Evolutionary conservation across 2,888 invertebrate genomes (phyloP), one percentile per base, ranked within the genome.

Genomic region (Rhagonycha lutea): DNA sequence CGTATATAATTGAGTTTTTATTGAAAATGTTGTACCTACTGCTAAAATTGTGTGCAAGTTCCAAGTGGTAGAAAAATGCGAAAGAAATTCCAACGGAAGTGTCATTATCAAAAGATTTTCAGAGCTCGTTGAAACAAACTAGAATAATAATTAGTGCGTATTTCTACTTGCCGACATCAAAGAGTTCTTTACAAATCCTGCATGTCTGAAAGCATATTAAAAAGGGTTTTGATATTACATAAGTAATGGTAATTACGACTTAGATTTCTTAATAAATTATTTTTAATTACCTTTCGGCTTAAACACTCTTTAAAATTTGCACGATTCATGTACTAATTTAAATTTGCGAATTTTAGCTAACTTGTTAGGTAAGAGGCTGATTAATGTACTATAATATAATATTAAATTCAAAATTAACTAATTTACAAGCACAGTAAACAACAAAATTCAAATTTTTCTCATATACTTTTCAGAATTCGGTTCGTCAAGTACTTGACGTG

Each of bases 111-210:
- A 47, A 47, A 47, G 47, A 47, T 12, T 47, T 47, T 47, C 47
- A 5, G 12, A n/a, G n/a, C 47, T 47, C n/a, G 47, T 47, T 75
- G 72, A 77, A 75, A 75, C 75, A 70, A 72, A 75, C 72, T 70
- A 68, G 75, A 77, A 75, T 79, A 79, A 74, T 79, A 79, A 78
- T 79, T 79, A 79, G 78, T 79, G 79, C 79, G 77, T 78, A 73
- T 76, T 74, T 78, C 74, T 73, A 78, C 79, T 79, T 69, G 68
- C 18, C 26, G 72, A 79, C 78, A 70, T 79, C 79, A 79, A 79
- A 79, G 79, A 75, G 69, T 74, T 75, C 72, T 75, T 77, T 77
- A 62, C 68, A 75, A 67, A 47, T 70, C 65, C 72, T 70, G 73
- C 63, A 69, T 72, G 74, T 68, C 69, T 69, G 62, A 69, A 70